These are phyloP conservation scores for Cheilosia grossa DNA, from an alignment of 2,888 invertebrate species.

Conservation along the genomic window DNA sequence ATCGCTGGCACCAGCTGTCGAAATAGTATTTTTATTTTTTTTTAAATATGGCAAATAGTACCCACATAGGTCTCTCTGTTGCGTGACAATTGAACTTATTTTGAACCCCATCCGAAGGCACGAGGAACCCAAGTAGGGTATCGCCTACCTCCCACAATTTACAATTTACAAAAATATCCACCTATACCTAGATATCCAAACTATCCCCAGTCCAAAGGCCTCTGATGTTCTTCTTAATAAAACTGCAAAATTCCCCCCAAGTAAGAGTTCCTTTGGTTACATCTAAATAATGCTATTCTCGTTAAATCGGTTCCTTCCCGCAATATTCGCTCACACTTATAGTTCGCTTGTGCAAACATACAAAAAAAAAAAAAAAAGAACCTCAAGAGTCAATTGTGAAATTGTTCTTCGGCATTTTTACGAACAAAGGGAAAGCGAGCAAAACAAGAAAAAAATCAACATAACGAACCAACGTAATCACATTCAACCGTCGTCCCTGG, in stretches of 20 bases:
- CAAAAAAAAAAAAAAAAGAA: conserved; percentile 6
- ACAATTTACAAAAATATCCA: background rate
- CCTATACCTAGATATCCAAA: background rate
- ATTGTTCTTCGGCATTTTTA: conserved; percentile 42
- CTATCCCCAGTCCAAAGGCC: background rate
- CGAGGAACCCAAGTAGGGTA: too few species aligned
- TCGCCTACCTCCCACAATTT: too few species aligned
- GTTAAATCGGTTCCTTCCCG: conserved; percentile 33
- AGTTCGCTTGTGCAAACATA: background rate
- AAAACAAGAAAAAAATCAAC: conserved; percentile 18
- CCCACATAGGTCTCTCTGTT: too few species aligned
- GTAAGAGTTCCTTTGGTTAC: background rate
- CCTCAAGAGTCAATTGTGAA: conserved; percentile 59
- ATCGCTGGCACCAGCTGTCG: too few species aligned
- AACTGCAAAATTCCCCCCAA: background rate
- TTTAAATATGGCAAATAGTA: too few species aligned
- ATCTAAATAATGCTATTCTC: conserved; percentile 46
- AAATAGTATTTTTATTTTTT: too few species aligned
- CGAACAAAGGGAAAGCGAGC: conserved; percentile 36
- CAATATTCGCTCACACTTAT: conserved; percentile 8
- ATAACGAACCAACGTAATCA: conserved; percentile 59
- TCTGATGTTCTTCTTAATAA: background rate
- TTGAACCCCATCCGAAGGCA: too few species aligned
- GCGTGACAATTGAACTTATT: too few species aligned
- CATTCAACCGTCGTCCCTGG: conserved; percentile 60